phyloP scores from a whole-genome alignment of 2,888 invertebrate species.

The Cheilosia scutellata region DNA sequence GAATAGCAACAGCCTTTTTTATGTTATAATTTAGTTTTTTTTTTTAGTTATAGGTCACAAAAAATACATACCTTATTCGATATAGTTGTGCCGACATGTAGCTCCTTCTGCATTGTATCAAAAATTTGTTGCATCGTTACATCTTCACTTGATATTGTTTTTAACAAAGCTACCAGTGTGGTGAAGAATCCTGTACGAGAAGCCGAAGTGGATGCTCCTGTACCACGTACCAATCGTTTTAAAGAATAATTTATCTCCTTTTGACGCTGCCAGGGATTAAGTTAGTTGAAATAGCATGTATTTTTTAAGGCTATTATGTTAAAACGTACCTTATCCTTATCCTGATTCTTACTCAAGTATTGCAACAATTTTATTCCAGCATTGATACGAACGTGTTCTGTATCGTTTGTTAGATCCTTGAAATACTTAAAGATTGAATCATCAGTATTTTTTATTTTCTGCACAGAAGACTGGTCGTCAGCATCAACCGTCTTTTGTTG shows the following conservation, averaged over 20 bases:
- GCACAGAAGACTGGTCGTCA: conserved; percentile 11
- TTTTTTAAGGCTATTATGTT: background rate
- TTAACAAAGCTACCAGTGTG: conserved; percentile 87
- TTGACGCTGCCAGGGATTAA: conserved; percentile 85
- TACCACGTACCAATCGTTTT: conserved; percentile 88
- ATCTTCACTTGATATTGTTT: conserved; percentile 82
- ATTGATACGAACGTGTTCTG: conserved; percentile 77
- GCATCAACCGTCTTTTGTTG: background rate
- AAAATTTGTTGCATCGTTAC: conserved; percentile 86
- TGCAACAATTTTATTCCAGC: conserved; percentile 78
- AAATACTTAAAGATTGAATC: conserved; percentile 79
- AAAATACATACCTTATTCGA: conserved; percentile 77
- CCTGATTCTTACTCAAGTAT: conserved; percentile 77
- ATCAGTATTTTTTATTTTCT: conserved; percentile 76
- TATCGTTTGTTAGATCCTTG: conserved; percentile 78
- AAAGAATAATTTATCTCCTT: conserved; percentile 88
- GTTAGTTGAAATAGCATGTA: conserved; percentile 19
- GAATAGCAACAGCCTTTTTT: too few relatives aligned
- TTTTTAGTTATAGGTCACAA: too few relatives aligned
- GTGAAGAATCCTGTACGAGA: conserved; percentile 89
- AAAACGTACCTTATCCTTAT: conserved; percentile 78
- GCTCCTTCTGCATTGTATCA: conserved; percentile 87
- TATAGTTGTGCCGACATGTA: conserved; percentile 85
- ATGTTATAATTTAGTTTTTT: too few relatives aligned
- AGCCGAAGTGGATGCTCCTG: conserved; percentile 88